Evolutionary conservation across 2,113 vertebrate genomes (phyloP), one percentile per base, ranked within the genome.

Genomic region (Siniperca chuatsi): DNA sequence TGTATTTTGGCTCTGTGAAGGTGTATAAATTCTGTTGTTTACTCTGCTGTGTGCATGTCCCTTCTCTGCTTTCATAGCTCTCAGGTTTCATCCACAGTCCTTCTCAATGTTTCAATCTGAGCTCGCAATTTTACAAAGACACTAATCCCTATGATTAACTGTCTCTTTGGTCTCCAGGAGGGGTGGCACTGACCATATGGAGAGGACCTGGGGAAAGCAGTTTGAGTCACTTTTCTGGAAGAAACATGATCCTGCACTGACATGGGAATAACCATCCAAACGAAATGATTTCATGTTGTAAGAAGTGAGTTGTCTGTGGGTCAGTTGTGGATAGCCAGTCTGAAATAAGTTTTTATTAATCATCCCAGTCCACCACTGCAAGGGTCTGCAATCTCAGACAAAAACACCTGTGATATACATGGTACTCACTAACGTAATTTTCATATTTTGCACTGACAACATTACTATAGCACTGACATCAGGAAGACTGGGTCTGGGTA

Each of bases 111-210:
- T 82, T 84, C 74, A 90, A 1, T 66, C 62, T 40, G 62, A 74
- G 62, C 76, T 84, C 78, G 58, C 23, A 13, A 29, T 60, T 74
- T 62, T 44, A 69, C 55, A 87, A 75, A 85, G 64, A 46, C 64
- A 25, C 48, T 91, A 78, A 91, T 87, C 82, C 79, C 21, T 68
- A 50, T 75, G 90, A 91, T 89, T 60, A 91, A 72, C 58, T 0
- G 16, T 68, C 68, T 48, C 73, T 85, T 87, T 75, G 77, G 82
- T 85, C 55, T 65, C 0, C 8, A 66, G 21, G 73, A 76, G 75
- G 57, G 48, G 35, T 10, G 4, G 13, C 4, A 46, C 55, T 74
- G 71, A 62, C 68, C 79, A 77, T 57, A 81, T 61, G 68, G 79
- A 73, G 79, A 82, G 13, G 21, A 83, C 72, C 80, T 33, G 35